Percentiles rank a stretch among this genome's conserved stretches.
Evolutionary conservation across 2,888 invertebrate species (phyloP).

Genomic region (Xanthostigma xanthostigma): DNA sequence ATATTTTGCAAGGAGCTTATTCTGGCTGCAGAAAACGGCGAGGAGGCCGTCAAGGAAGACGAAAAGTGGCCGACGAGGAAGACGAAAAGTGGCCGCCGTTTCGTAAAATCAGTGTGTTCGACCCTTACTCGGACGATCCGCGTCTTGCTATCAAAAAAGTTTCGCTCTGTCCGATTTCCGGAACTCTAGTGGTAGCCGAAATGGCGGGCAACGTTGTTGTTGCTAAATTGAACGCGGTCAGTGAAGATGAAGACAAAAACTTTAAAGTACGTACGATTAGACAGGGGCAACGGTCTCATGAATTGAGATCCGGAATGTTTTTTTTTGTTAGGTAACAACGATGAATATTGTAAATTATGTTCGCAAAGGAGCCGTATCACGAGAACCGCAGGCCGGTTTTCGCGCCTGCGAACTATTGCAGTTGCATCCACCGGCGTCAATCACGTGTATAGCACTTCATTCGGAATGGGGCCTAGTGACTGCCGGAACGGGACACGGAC

Average conservation of each 20-base stretch:
- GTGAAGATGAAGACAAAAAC: slow-evolving; percentile 27
- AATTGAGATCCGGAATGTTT: background rate
- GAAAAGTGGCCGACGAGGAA: slow-evolving; percentile 53
- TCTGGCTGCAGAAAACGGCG: background rate
- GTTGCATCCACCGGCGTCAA: slow-evolving; percentile 83
- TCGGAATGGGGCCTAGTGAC: slow-evolving; percentile 84
- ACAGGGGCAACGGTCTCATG: background rate
- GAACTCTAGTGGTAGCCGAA: slow-evolving; percentile 80
- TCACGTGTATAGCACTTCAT: slow-evolving; percentile 78
- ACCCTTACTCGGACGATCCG: slow-evolving; percentile 96
- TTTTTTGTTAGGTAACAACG: slow-evolving; percentile 35
- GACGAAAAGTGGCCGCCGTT: slow-evolving; percentile 95
- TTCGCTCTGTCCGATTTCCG: slow-evolving; percentile 71
- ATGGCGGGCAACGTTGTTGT: slow-evolving; percentile 90
- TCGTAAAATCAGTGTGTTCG: slow-evolving; percentile 85
- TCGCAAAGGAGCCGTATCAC: slow-evolving; percentile 29
- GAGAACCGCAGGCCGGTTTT: slow-evolving; percentile 41
- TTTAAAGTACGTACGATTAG: background rate
- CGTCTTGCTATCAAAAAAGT: slow-evolving; percentile 73
- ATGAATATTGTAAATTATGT: slow-evolving; percentile 84
- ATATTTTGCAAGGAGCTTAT: too few relatives aligned
- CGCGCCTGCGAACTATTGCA: slow-evolving; percentile 73
- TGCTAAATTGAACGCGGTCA: slow-evolving; percentile 42
- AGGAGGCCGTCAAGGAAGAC: too few relatives aligned
- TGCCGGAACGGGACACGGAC: slow-evolving; percentile 90